These are phyloP conservation scores for Threskiornis aethiopicus DNA, from an alignment of 2,797 vertebrate species.

Conservation along the genomic window DNA sequence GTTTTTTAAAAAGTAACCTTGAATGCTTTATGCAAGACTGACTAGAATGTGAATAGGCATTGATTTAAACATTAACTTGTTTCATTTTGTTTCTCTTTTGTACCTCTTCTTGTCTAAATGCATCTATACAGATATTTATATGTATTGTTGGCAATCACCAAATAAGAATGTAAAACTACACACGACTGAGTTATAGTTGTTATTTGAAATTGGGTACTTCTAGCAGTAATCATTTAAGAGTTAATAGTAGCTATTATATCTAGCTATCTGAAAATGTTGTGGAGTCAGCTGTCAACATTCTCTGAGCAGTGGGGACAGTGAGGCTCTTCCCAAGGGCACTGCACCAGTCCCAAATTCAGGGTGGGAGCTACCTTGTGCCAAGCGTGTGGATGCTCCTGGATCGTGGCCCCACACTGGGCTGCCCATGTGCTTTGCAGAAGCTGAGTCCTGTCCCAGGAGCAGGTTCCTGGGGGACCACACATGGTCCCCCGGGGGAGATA, in stretches of 20 bases:
- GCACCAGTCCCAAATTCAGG: fast-evolving
- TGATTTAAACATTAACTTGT: neutral
- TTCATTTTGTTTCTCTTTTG: neutral
- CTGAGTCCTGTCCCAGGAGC: neutral
- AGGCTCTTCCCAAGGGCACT: neutral
- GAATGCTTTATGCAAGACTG: neutral
- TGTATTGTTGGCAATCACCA: neutral
- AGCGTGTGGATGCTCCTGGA: neutral
- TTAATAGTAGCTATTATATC: neutral
- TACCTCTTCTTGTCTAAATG: neutral
- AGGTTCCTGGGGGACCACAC: neutral
- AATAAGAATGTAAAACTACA: neutral
- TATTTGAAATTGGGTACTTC: neutral
- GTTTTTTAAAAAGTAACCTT: neutral
- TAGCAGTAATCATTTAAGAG: neutral
- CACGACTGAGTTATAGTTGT: neutral
- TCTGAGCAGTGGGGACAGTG: neutral
- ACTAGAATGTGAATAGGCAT: neutral
- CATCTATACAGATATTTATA: neutral
- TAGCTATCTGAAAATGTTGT: neutral
- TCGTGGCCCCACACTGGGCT: fast-evolving
- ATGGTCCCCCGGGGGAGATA: neutral
- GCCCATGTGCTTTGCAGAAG: neutral
- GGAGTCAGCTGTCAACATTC: neutral
- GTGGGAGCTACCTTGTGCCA: neutral